Evolutionary conservation across 2,888 invertebrate genomes (phyloP).

Genomic region (Gortyna flavago): DNA sequence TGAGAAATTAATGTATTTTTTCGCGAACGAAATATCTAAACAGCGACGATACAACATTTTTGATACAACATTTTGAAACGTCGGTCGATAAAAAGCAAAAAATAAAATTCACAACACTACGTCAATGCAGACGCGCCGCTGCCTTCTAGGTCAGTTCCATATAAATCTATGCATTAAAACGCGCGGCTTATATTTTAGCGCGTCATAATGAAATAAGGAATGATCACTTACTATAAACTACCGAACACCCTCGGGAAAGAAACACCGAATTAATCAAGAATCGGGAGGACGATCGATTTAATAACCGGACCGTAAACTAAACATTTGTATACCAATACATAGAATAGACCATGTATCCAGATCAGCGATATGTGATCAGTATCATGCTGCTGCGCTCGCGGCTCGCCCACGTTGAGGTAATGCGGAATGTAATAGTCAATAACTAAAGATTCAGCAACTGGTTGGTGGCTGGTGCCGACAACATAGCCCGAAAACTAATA

Average conservation of each 20-base stretch:
- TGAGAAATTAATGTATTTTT: too few species aligned
- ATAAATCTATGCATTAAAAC: too few species aligned
- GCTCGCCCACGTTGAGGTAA: not conserved
- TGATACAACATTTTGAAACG: too few species aligned
- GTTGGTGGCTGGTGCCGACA: conserved; percentile 13
- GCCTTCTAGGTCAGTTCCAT: too few species aligned
- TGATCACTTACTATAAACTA: conserved; percentile 5
- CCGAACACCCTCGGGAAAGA: not conserved
- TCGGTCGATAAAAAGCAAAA: too few species aligned
- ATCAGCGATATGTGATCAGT: not conserved
- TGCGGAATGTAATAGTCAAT: conserved; percentile 15
- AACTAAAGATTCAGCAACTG: conserved; percentile 41
- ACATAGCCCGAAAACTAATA: conserved; percentile 37
- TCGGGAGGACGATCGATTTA: not conserved
- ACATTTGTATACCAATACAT: not conserved
- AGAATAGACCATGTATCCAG: not conserved
- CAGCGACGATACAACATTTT: too few species aligned
- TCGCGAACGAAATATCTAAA: too few species aligned
- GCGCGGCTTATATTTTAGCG: too few species aligned
- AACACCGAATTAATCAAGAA: conserved; percentile 3
- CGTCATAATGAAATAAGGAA: conserved; percentile 14
- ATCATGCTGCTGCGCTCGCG: not conserved
- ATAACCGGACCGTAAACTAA: conserved; percentile 6
- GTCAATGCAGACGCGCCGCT: too few species aligned
- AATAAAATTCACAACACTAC: too few species aligned